Evolutionary conservation across 2,888 invertebrate species (phyloP).

Genomic region (Loripinus fragilis): DNA sequence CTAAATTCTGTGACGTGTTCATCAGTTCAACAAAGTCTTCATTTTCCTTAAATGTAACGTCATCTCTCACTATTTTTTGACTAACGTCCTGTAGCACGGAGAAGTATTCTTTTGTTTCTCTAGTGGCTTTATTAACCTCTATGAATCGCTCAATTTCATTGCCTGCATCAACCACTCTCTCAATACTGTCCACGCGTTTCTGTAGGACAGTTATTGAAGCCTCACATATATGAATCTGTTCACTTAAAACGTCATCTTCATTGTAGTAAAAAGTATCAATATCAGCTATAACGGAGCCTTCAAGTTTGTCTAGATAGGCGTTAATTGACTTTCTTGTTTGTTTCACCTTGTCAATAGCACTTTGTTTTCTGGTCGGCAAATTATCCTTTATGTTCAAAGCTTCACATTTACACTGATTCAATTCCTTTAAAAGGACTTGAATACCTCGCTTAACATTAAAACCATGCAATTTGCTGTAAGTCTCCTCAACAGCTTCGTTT

Average conservation of each 20-base stretch:
- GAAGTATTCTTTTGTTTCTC: background rate
- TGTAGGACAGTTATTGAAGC: background rate
- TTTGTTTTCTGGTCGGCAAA: background rate
- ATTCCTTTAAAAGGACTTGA: background rate
- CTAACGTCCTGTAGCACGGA: background rate
- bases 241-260: background rate
- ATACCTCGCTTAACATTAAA: background rate
- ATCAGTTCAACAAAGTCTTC: background rate
- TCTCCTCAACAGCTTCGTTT: background rate
- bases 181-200: background rate
- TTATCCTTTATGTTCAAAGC: background rate
- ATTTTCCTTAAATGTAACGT: background rate
- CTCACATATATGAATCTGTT: background rate
- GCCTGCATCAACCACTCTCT: background rate
- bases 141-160: background rate
- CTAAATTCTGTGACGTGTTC: background rate
- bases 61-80: background rate
- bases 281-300: background rate
- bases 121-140: background rate
- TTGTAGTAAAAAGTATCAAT: background rate
- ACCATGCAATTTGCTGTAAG: background rate
- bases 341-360: background rate
- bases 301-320: background rate
- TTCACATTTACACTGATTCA: background rate
- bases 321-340: background rate